Base-by-base conservation (phyloP, 2,888 invertebrate genomes). In the Scaptomyza parva region DNA sequence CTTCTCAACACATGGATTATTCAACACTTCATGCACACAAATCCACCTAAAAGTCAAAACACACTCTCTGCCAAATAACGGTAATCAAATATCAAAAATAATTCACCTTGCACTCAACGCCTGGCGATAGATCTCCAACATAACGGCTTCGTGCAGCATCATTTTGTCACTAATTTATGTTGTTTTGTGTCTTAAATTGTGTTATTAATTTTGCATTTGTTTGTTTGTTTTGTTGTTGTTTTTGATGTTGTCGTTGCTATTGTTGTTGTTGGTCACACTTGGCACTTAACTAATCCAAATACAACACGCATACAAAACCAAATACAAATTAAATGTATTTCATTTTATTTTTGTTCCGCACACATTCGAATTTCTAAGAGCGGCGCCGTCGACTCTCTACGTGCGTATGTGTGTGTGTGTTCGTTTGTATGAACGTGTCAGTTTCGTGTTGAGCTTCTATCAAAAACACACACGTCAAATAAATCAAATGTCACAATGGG, bases 141-240 rank as follows among this genome's bases (percentile, higher is more conserved):
- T 92, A 74, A 92, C 92, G 83, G 92, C 92, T 89, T 92, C 92
- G 91, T 92, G 92, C 63, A 92, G 91, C 92, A 92, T 92, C 92
- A 92, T 92, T 90, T 83, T 87, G 78, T 58, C 20, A 33, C 24
- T 57, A 41, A 59, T 60, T 51, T 11, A 22, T 44, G 18, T 45
- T 37, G 5, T 48, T 61, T 41, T 48, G 35, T 35, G 30, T 28
- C n/a, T 39, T 51, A 17, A 44, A 40, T 58, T 40, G 58, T 37
- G 48, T 74, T 55, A 57, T 74, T 57, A 53, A 65, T 43, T 60
- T 40, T 28, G 41, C 50, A 51, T 60, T 62, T 57, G 44, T 37
- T 22, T 40, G 24, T 35, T 39, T 40, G 48, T 44, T 11, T 55
- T 59, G 20, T n/a, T 40, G 43, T 52, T 60, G 18, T 40, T 33